A percentile compares a stretch with the other conserved stretches of the same genome.
These are phyloP conservation scores for Brachylomia viminalis DNA, from an alignment of 2,888 invertebrate species.

Conservation along the genomic window DNA sequence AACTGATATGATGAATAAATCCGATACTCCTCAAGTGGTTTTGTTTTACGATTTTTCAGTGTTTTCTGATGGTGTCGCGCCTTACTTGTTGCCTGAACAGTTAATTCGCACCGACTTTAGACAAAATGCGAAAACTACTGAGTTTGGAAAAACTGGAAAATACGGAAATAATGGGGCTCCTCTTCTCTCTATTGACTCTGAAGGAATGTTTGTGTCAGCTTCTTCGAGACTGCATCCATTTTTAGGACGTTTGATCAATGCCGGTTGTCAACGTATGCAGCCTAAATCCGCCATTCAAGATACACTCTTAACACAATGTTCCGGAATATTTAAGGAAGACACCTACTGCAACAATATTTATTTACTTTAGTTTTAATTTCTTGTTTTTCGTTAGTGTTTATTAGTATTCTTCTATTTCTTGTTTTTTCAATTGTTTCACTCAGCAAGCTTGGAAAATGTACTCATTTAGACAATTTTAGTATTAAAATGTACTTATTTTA, in stretches of 20 bases:
- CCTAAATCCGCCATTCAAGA: constrained; percentile 80
- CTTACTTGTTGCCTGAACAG: constrained; percentile 67
- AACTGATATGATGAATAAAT: constrained; percentile 41
- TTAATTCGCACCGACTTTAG: constrained; percentile 51
- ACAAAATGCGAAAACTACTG: constrained; percentile 24
- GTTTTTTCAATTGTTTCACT: constrained; percentile 57
- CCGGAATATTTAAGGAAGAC: constrained; percentile 74
- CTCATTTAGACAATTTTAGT: constrained; percentile 63
- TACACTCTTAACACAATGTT: constrained; percentile 78
- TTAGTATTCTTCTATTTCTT: constrained; percentile 61
- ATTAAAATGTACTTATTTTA: constrained; percentile 50
- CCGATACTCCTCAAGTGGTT: constrained; percentile 69
- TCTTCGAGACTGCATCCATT: constrained; percentile 80
- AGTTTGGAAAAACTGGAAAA: constrained; percentile 48
- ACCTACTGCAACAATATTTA: constrained; percentile 82
- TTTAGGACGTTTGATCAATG: constrained; percentile 76
- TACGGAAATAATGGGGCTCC: constrained; percentile 48
- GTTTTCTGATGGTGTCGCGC: constrained; percentile 70
- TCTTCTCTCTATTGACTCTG: constrained; percentile 77
- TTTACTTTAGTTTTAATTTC: constrained; percentile 74
- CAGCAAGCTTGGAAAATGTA: constrained; percentile 48
- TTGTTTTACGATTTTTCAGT: constrained; percentile 78
- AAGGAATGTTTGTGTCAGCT: constrained; percentile 82
- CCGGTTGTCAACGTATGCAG: constrained; percentile 74
- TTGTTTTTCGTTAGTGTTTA: constrained; percentile 63